A percentile compares a stretch with the other conserved stretches of the same genome.
These are phyloP conservation scores for Tridacna crocea DNA, from an alignment of 2,888 invertebrate genomes.

Conservation along the genomic window DNA sequence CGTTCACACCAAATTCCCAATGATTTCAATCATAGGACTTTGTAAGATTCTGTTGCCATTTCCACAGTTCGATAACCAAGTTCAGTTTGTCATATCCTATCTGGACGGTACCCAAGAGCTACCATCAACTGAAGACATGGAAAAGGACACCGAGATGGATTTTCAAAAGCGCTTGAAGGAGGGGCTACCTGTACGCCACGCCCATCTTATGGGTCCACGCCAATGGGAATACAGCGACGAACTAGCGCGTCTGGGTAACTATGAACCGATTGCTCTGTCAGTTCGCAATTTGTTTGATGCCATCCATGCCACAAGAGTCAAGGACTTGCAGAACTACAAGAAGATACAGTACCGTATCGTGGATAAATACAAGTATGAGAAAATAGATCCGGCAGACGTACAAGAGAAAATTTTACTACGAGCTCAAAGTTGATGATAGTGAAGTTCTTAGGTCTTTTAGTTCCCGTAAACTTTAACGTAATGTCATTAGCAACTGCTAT, in stretches of 20 bases:
- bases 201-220: slow-evolving; percentile 92
- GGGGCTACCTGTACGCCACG: slow-evolving; percentile 90
- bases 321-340: slow-evolving; percentile 50
- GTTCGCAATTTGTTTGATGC: slow-evolving; percentile 90
- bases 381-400: background rate
- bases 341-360: slow-evolving; percentile 31
- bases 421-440: background rate
- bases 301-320: slow-evolving; percentile 62
- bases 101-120: slow-evolving; percentile 88
- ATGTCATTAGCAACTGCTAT: no score
- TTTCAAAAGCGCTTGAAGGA: slow-evolving; percentile 87
- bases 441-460: no score
- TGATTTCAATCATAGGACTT: slow-evolving; percentile 92
- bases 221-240: slow-evolving; percentile 90
- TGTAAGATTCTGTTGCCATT: slow-evolving; percentile 93
- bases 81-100: slow-evolving; percentile 88
- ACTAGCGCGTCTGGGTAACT: slow-evolving; percentile 88
- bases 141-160: slow-evolving; percentile 88
- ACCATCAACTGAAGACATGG: slow-evolving; percentile 88
- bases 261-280: slow-evolving; percentile 88
- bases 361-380: slow-evolving; percentile 25
- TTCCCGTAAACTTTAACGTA: no score
- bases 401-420: background rate
- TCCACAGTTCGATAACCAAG: slow-evolving; percentile 93
- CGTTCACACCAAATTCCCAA: slow-evolving; percentile 91